Conservation (phyloP, 2,797 vertebrate species). For the Sebastes glaucus region DNA sequence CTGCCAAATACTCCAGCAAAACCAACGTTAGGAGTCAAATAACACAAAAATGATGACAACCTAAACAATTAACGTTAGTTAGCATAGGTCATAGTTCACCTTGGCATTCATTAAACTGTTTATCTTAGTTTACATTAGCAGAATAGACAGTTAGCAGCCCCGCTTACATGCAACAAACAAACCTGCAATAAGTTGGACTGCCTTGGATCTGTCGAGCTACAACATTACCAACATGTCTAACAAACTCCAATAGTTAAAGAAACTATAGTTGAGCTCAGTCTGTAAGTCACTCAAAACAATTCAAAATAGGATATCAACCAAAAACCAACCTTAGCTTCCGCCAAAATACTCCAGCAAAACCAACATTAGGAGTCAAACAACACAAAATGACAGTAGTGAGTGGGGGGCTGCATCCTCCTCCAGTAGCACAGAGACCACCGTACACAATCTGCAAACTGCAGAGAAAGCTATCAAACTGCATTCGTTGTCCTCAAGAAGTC, state of each 20-base stretch:
- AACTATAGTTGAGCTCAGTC: too few relatives aligned
- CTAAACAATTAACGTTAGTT: neutral
- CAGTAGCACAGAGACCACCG: slow-evolving; percentile 53
- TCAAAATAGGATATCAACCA: too few relatives aligned
- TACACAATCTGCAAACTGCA: slow-evolving; percentile 40
- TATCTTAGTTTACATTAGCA: slow-evolving; percentile 11
- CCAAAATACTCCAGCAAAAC: neutral
- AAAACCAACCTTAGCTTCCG: too few relatives aligned
- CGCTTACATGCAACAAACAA: too few relatives aligned
- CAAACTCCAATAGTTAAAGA: too few relatives aligned
- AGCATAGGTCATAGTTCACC: neutral
- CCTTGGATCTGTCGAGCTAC: too few relatives aligned
- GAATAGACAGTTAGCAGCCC: slow-evolving; percentile 31
- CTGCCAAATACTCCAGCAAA: too few relatives aligned
- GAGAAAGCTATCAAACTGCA: neutral
- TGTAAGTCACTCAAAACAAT: too few relatives aligned
- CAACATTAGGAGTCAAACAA: neutral
- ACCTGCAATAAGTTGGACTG: too few relatives aligned
- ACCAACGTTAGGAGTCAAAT: too few relatives aligned
- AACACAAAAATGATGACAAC: neutral
- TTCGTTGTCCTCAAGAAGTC: neutral
- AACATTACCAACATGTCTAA: too few relatives aligned
- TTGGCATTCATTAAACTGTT: slow-evolving; percentile 24
- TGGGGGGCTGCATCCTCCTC: slow-evolving; percentile 68
- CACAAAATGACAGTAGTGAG: neutral